Conservation (phyloP, 2,888 invertebrate species). For the Timandra comae region DNA sequence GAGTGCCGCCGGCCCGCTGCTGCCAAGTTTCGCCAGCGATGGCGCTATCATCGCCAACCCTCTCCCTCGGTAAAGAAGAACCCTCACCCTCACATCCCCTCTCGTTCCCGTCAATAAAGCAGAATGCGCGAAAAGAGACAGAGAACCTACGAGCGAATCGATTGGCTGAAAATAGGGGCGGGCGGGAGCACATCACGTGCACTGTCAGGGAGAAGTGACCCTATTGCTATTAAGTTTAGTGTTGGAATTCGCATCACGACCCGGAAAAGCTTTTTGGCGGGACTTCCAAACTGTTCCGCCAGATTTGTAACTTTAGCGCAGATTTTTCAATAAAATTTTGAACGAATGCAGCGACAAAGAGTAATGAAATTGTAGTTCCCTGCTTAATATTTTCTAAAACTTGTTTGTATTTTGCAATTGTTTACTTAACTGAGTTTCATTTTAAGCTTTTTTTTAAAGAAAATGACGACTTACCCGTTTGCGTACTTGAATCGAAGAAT, state of each 20-base stretch:
- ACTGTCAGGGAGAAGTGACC: conserved; percentile 41
- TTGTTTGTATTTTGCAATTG: too few relatives aligned
- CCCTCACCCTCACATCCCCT: conserved; percentile 30
- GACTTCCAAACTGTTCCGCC: conserved; percentile 31
- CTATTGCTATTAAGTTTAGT: conserved; percentile 42
- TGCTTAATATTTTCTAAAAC: too few relatives aligned
- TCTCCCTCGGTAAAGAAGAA: conserved; percentile 34
- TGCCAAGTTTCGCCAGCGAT: conserved; percentile 27
- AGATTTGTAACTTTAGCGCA: conserved; percentile 13
- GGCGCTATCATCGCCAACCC: conserved; percentile 52
- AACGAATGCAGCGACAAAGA: too few relatives aligned
- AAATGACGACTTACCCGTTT: conserved; percentile 84
- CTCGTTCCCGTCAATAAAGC: conserved; percentile 58
- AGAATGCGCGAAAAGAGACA: conserved; percentile 52
- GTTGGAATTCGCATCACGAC: conserved; percentile 44
- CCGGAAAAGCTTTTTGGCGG: conserved; percentile 35
- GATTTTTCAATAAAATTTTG: too few relatives aligned
- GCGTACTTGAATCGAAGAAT: conserved; percentile 94
- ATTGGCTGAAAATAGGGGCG: conserved; percentile 60
- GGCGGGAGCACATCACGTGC: conserved; percentile 71
- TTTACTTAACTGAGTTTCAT: too few relatives aligned
- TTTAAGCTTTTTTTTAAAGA: too few relatives aligned
- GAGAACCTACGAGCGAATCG: conserved; percentile 52
- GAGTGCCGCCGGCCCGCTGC: conserved; percentile 35
- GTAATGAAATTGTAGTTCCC: too few relatives aligned